These are phyloP conservation scores for Calidris pugnax DNA, from an alignment of 2,113 vertebrate genomes.

Conservation along the genomic window DNA sequence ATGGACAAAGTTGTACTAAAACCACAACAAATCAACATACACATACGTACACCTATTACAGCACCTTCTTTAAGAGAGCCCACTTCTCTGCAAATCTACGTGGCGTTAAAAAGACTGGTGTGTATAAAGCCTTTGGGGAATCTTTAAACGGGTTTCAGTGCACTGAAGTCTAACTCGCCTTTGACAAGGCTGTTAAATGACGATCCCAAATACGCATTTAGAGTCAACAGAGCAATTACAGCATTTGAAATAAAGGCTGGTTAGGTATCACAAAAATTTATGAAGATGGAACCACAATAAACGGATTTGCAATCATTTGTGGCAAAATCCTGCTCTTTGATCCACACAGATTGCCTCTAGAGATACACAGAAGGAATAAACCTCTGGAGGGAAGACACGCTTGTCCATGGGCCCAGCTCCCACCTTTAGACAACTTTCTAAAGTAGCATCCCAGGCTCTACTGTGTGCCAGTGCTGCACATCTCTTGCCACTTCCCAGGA, in stretches of 20 bases:
- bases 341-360: background rate
- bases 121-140: background rate
- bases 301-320: background rate
- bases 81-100: background rate
- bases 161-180: background rate
- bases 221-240: background rate
- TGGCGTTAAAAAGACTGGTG: background rate
- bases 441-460: background rate
- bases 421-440: background rate
- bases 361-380: background rate
- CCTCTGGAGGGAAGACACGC: background rate
- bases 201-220: background rate
- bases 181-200: background rate
- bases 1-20: background rate
- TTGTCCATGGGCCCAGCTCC: background rate
- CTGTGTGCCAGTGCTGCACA: background rate
- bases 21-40: background rate
- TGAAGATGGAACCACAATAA: background rate
- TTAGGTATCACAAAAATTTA: background rate
- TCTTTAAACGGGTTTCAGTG: background rate
- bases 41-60: rapidly evolving
- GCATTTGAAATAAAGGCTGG: background rate
- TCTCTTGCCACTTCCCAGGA: background rate
- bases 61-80: background rate
- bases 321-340: background rate